A percentile compares a stretch with the other conserved stretches of the same genome.
phyloP scores from a whole-genome alignment of 2,888 invertebrate genomes.

The Drosophila pullipes region DNA sequence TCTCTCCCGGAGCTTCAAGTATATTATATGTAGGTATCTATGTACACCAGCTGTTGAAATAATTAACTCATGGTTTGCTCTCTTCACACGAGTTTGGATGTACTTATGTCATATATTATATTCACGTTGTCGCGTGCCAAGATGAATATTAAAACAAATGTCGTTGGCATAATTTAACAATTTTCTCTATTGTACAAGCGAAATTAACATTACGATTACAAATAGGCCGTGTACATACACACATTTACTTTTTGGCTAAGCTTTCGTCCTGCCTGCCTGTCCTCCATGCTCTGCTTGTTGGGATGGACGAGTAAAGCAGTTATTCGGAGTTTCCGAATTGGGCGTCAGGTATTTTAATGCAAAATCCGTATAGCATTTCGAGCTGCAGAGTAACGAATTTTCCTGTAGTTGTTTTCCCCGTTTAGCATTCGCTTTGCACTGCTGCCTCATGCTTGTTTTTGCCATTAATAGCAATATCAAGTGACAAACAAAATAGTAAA shows the following conservation, averaged over 20 bases:
- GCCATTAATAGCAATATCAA: conserved; percentile 74
- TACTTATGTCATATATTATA: background rate
- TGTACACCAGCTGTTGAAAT: background rate
- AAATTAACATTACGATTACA: conserved; percentile 23
- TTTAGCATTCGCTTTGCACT: conserved; percentile 22
- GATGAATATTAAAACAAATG: conserved; percentile 58
- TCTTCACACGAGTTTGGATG: background rate
- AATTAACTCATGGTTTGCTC: background rate
- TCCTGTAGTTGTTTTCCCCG: conserved; percentile 24
- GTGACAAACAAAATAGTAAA: conserved; percentile 61
- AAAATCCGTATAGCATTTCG: conserved; percentile 63
- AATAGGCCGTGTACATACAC: conserved; percentile 3
- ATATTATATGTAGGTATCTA: background rate
- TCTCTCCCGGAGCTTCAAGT: background rate
- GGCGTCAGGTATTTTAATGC: conserved; percentile 68
- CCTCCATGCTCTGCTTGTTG: background rate
- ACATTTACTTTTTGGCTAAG: conserved; percentile 20
- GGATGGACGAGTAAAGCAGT: conserved; percentile 11
- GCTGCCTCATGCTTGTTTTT: conserved; percentile 60
- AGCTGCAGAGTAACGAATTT: conserved; percentile 6
- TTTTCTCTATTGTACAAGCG: conserved; percentile 38
- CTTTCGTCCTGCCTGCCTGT: background rate
- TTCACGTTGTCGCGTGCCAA: conserved; percentile 1
- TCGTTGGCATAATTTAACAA: conserved; percentile 61
- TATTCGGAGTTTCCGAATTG: conserved; percentile 9